Base-by-base conservation (phyloP, 1,140 invertebrate species). In the Antheraea mylitta region DNA sequence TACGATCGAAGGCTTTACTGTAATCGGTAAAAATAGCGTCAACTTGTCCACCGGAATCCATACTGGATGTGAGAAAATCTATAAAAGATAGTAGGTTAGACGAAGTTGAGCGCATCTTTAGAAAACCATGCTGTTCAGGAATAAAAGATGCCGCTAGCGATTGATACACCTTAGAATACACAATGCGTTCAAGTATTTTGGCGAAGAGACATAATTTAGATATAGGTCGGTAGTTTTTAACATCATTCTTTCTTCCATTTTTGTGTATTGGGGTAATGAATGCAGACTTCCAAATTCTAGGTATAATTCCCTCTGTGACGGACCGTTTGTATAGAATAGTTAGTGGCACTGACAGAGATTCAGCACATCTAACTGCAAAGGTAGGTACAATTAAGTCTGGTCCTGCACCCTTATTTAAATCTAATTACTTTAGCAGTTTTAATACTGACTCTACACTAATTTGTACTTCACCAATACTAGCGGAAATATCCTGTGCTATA, bases 1-100 rank as follows among this genome's bases (percentile, higher is more conserved):
- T 16, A 16, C 16, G 68, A 30, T 80, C 78, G 58, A 82, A 81
- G 0, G 76, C 81, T 60, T 84, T 81, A 3, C 67, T 69, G 19
- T 76, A 75, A 68, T 83, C 78, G 18, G 80, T 82, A 67, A 78
- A 78, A 11, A 80, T 70, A 0, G 73, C 69, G 62, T 86, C 79
- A 0, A 81, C 72, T 48, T 85, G 81, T 9, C 30, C n/a, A 18
- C 73, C 69, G 8, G 53, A 18, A 10, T 78, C 78, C 42, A 79
- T 64, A 3, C 58, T 63, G 11, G 60, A 11, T 0, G 70, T 19
- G 13, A 77, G n/a, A 69, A 64, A 70, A 19, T 78, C 67, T 53
- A 45, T 58, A 58, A 78, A 78, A 16, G 77, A 13, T 0, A 72
- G 4, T 6, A 86, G 53, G 64, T 84, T 82, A 18, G 77, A 72